phyloP scores from a whole-genome alignment of 2,113 vertebrate genomes.

The Australoheros scitulus region DNA sequence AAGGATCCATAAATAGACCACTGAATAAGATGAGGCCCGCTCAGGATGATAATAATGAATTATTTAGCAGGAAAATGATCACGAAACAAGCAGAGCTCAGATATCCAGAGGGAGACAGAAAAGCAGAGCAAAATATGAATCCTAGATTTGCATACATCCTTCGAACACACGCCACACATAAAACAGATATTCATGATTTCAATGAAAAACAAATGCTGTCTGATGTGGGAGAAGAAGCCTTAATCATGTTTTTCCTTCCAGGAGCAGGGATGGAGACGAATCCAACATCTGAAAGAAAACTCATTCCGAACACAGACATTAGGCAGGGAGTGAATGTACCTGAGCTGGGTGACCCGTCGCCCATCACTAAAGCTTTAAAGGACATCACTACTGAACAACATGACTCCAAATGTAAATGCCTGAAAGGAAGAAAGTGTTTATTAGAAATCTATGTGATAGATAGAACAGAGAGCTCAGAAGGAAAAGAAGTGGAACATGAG shows the following conservation, averaged over 20 bases:
- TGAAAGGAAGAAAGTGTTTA: background rate
- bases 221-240: conserved; percentile 7
- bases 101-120: background rate
- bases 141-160: background rate
- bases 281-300: background rate
- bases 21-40: background rate
- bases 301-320: background rate
- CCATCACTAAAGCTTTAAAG: background rate
- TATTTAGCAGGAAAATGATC: conserved; percentile 26
- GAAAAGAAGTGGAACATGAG: conserved; percentile 10
- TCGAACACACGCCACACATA: background rate
- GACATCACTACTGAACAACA: background rate
- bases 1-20: conserved; percentile 18
- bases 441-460: background rate
- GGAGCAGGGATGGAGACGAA: background rate
- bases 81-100: conserved; percentile 10
- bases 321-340: background rate
- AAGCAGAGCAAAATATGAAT: background rate
- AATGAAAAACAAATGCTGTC: background rate
- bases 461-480: background rate
- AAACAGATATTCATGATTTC: conserved; percentile 15
- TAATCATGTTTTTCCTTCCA: conserved; percentile 14
- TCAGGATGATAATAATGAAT: conserved; percentile 7
- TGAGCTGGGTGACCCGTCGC: background rate
- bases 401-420: background rate